phyloP scores from a whole-genome alignment of 1,140 invertebrate species.

The Galleria mellonella region DNA sequence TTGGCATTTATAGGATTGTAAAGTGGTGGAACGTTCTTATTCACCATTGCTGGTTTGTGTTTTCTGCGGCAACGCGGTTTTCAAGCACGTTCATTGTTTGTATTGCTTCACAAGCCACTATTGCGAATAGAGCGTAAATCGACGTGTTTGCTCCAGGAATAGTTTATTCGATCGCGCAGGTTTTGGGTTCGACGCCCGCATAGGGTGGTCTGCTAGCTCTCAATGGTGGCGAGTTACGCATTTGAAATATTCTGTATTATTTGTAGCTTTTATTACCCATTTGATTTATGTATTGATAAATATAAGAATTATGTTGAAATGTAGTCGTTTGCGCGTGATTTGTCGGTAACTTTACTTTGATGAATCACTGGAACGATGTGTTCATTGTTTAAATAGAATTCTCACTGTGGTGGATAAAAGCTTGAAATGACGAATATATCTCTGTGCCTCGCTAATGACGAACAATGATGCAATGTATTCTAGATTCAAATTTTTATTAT shows the following conservation, averaged over 20 bases:
- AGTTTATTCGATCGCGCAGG: conserved; percentile 30
- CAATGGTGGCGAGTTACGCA: conserved; percentile 40
- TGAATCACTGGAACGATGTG: too few species aligned
- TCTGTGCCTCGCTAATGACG: too few species aligned
- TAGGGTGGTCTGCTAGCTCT: conserved; percentile 18
- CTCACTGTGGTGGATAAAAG: too few species aligned
- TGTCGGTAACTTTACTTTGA: too few species aligned
- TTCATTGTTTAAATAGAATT: too few species aligned
- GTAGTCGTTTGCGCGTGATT: too few species aligned
- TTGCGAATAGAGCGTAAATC: conserved; percentile 34
- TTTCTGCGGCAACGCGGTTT: background rate
- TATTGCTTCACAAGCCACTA: conserved; percentile 19
- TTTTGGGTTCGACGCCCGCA: conserved; percentile 25
- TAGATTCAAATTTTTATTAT: too few species aligned
- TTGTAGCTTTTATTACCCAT: conserved; percentile 33
- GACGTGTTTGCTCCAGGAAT: conserved; percentile 21
- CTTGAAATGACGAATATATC: too few species aligned
- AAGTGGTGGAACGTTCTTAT: conserved; percentile 27
- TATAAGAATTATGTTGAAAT: too few species aligned
- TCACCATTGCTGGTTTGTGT: background rate
- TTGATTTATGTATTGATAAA: too few species aligned
- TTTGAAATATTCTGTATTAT: conserved; percentile 34
- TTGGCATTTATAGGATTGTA: too few species aligned
- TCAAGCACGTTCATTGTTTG: conserved; percentile 20
- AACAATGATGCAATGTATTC: too few species aligned